phyloP scores from a whole-genome alignment of 1,140 invertebrate genomes.

The Drosophila tropicalis region DNA sequence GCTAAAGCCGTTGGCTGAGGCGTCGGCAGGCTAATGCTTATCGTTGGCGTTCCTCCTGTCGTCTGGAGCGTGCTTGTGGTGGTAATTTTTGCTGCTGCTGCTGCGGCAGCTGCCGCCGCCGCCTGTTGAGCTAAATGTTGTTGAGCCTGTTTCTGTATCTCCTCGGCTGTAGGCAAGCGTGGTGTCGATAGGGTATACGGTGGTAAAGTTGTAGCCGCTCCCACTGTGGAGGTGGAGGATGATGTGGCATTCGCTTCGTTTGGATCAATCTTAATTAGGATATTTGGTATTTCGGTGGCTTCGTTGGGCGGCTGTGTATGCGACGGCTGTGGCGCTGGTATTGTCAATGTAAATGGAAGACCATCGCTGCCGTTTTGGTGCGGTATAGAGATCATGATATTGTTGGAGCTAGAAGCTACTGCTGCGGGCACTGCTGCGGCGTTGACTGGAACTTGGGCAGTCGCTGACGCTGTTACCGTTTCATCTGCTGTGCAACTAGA shows the following conservation, averaged over 20 bases:
- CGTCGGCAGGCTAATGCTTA: constrained; percentile 59
- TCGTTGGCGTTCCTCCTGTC: constrained; percentile 49
- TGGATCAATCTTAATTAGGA: constrained; percentile 83
- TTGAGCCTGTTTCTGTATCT: constrained; percentile 79
- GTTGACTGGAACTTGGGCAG: background rate
- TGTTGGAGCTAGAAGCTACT: constrained; percentile 45
- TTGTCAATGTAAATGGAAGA: constrained; percentile 80
- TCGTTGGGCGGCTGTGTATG: constrained; percentile 42
- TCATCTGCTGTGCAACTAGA: constrained; percentile 20
- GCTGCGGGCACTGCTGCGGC: constrained; percentile 19
- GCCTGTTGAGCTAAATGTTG: constrained; percentile 76
- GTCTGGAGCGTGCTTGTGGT: constrained; percentile 24
- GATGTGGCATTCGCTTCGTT: constrained; percentile 40
- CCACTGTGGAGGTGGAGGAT: constrained; percentile 31
- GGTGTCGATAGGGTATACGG: constrained; percentile 82
- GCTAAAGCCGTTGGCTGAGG: constrained; percentile 37
- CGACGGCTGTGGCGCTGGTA: constrained; percentile 60
- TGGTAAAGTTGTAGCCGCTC: constrained; percentile 44
- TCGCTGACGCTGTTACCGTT: background rate
- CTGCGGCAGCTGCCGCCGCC: constrained; percentile 49
- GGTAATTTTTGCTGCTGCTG: constrained; percentile 50
- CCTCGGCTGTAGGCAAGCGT: constrained; percentile 76
- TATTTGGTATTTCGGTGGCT: constrained; percentile 81
- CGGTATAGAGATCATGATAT: constrained; percentile 83
- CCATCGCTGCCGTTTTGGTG: constrained; percentile 78